These are phyloP conservation scores for Halcyon smyrnensis DNA, from an alignment of 2,797 vertebrate species.

Conservation along the genomic window DNA sequence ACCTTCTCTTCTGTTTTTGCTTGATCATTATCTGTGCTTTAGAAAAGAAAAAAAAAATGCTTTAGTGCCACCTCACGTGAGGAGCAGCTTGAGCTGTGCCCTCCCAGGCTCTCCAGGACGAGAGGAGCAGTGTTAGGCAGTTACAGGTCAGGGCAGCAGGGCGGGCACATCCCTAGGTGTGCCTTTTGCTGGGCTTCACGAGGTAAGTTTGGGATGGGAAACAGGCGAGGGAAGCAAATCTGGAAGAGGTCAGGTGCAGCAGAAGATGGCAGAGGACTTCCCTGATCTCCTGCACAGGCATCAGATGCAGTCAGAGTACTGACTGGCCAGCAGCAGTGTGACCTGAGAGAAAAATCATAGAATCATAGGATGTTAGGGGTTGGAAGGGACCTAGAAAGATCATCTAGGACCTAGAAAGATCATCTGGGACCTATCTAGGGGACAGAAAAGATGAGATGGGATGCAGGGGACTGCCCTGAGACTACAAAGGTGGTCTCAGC, in stretches of 20 bases:
- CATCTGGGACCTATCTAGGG: neutral
- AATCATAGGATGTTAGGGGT: no score
- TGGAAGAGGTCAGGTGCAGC: neutral
- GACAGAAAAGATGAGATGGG: neutral
- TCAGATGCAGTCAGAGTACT: neutral
- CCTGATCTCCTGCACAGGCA: neutral
- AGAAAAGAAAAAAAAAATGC: neutral
- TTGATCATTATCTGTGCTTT: neutral
- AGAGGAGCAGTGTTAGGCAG: neutral
- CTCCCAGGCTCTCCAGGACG: rapidly evolving
- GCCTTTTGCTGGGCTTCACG: neutral
- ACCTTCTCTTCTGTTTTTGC: neutral
- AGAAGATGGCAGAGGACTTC: neutral
- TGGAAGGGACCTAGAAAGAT: no score
- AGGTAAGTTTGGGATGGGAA: neutral
- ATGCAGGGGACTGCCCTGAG: neutral
- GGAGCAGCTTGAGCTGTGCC: neutral
- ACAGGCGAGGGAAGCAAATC: neutral
- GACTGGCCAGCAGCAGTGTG: neutral
- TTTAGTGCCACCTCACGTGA: neutral
- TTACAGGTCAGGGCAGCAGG: neutral
- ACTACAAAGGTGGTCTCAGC: neutral
- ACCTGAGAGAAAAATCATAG: neutral
- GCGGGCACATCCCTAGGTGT: neutral
- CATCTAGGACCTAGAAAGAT: no score